Evolutionary conservation across 1,140 invertebrate species (phyloP).

Genomic region (Melitaea cinxia): DNA sequence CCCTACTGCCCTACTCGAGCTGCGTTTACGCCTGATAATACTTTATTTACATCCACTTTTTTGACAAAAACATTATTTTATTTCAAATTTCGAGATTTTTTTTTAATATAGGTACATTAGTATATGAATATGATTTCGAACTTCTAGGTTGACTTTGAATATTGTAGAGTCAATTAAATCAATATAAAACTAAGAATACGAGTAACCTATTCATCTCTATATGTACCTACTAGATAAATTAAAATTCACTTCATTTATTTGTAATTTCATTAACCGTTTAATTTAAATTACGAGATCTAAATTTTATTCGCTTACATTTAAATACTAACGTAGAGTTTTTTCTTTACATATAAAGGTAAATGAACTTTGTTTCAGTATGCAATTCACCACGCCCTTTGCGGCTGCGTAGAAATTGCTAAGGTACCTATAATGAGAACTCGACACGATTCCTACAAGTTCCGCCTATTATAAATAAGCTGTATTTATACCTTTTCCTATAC

Average conservation of each 20-base stretch:
- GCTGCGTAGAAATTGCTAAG: slow-evolving; percentile 23
- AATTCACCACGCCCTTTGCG: slow-evolving; percentile 20
- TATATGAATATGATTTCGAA: too few relatives aligned
- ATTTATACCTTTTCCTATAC: background rate
- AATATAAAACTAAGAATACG: too few relatives aligned
- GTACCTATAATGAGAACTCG: slow-evolving; percentile 21
- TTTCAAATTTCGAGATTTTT: too few relatives aligned
- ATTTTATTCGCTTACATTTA: background rate
- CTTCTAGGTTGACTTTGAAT: too few relatives aligned
- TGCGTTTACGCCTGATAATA: slow-evolving; percentile 18
- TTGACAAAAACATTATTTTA: background rate
- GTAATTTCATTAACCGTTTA: too few relatives aligned
- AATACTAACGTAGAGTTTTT: background rate
- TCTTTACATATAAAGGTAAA: slow-evolving; percentile 6
- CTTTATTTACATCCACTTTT: slow-evolving; percentile 32
- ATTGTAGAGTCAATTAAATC: too few relatives aligned
- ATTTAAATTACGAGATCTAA: background rate
- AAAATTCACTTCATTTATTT: too few relatives aligned
- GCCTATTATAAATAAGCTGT: slow-evolving; percentile 22
- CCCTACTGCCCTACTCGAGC: slow-evolving; percentile 59
- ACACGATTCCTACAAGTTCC: slow-evolving; percentile 32
- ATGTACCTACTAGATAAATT: too few relatives aligned
- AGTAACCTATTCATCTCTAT: too few relatives aligned
- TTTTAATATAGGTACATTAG: too few relatives aligned
- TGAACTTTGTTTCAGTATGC: slow-evolving; percentile 15